Conservation (phyloP, 2,113 vertebrate genomes). For the Ceyx margarethae region DNA sequence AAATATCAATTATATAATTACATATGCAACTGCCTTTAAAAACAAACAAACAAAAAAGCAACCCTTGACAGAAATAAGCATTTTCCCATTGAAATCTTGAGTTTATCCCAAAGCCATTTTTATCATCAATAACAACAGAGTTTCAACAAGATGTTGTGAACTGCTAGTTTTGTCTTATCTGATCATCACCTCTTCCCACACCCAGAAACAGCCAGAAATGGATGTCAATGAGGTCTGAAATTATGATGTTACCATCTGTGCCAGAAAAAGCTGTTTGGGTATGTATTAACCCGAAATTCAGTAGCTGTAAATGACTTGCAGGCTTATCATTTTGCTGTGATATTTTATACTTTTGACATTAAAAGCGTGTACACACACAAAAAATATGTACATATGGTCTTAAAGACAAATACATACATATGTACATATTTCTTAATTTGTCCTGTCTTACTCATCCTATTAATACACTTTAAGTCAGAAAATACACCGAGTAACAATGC, state of each 20-base stretch:
- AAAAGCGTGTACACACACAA: not conserved
- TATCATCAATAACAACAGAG: slow-evolving; percentile 14
- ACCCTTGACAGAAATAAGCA: not conserved
- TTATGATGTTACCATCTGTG: slow-evolving; percentile 42
- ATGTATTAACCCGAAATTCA: not conserved
- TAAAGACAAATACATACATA: not conserved
- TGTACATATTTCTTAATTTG: not conserved
- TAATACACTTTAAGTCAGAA: not conserved
- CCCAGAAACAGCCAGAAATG: slow-evolving; percentile 24
- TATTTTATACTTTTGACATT: not conserved
- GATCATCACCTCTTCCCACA: slow-evolving; percentile 50
- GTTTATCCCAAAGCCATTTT: slow-evolving; percentile 25
- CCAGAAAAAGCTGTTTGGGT: slow-evolving; percentile 8
- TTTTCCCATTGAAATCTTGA: not conserved
- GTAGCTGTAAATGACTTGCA: not conserved
- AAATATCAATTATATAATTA: not conserved
- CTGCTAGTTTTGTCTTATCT: slow-evolving; percentile 39
- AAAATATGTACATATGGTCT: not conserved
- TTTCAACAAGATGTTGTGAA: slow-evolving; percentile 26
- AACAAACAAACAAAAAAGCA: not conserved
- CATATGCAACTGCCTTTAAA: not conserved
- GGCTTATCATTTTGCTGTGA: not conserved
- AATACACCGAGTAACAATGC: not conserved
- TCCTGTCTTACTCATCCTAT: not conserved
- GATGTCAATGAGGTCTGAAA: slow-evolving; percentile 8